A percentile compares a stretch with the other conserved stretches of the same genome.
Evolutionary conservation across 2,113 vertebrate genomes (phyloP).

Genomic region (Thinocorus orbignyianus): DNA sequence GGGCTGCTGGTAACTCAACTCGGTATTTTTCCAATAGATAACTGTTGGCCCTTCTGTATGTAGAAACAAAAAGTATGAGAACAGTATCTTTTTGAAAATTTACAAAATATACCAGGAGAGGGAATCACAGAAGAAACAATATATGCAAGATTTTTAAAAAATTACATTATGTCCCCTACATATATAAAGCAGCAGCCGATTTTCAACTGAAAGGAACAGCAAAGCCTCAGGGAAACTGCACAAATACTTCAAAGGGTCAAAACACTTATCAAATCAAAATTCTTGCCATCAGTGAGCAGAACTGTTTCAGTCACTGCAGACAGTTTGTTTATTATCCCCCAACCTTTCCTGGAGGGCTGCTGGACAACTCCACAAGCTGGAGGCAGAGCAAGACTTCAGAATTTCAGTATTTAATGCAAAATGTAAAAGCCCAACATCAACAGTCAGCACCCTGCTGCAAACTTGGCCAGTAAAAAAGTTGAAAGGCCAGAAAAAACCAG

Average conservation of each 20-base stretch:
- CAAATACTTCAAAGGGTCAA: constrained; percentile 18
- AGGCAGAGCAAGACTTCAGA: not conserved
- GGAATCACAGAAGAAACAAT: not conserved
- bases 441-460: not conserved
- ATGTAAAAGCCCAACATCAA: not conserved
- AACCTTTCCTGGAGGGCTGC: not conserved
- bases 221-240: not conserved
- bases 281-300: not conserved
- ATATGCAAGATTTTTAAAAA: not conserved
- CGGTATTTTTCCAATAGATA: not conserved
- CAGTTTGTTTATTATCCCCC: not conserved
- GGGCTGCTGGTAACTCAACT: not conserved
- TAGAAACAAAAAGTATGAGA: not conserved
- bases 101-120: not conserved
- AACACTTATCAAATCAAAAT: not conserved
- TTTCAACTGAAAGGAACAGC: not conserved
- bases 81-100: not conserved
- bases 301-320: not conserved
- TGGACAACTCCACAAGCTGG: not conserved
- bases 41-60: not conserved
- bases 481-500: not conserved
- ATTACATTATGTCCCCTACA: not conserved
- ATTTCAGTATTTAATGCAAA: not conserved
- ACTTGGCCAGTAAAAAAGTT: not conserved
- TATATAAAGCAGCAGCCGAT: not conserved